Evolutionary conservation across 2,113 vertebrate species (phyloP).

Genomic region (Notothenia rossii): DNA sequence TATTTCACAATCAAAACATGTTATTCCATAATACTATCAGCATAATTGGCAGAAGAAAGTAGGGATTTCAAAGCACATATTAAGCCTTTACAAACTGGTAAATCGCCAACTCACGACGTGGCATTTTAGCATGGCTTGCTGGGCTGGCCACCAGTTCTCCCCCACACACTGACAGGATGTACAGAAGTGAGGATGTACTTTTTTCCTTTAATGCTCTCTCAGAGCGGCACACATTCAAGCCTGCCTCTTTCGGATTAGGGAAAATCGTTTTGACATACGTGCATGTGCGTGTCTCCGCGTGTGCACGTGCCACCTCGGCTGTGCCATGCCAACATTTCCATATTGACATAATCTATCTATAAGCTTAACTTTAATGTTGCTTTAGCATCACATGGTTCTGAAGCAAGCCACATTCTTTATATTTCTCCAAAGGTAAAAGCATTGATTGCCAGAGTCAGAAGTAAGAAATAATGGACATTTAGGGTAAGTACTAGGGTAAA

Average conservation of each 20-base stretch:
- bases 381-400: conserved; percentile 40
- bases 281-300: conserved; percentile 4
- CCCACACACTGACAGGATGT: conserved; percentile 17
- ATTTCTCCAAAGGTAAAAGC: conserved; percentile 43
- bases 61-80: conserved; percentile 6
- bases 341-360: conserved; percentile 58
- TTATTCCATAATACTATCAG: conserved; percentile 19
- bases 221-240: conserved; percentile 46
- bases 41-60: conserved; percentile 2
- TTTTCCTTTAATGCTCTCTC: conserved; percentile 39
- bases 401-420: conserved; percentile 22
- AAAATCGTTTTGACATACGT: conserved; percentile 52
- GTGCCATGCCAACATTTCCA: conserved; percentile 42
- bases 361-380: conserved; percentile 48
- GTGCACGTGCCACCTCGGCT: conserved; percentile 45
- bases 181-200: conserved; percentile 21
- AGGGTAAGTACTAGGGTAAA: neutral
- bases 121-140: conserved; percentile 5
- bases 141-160: neutral
- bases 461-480: neutral
- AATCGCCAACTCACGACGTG: neutral
- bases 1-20: conserved; percentile 31
- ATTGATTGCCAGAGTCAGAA: conserved; percentile 10
- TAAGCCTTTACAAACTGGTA: conserved; percentile 21
- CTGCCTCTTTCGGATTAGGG: conserved; percentile 53